These are phyloP conservation scores for Venustoraphidia nigricollis DNA, from an alignment of 2,888 invertebrate species.

Conservation along the genomic window DNA sequence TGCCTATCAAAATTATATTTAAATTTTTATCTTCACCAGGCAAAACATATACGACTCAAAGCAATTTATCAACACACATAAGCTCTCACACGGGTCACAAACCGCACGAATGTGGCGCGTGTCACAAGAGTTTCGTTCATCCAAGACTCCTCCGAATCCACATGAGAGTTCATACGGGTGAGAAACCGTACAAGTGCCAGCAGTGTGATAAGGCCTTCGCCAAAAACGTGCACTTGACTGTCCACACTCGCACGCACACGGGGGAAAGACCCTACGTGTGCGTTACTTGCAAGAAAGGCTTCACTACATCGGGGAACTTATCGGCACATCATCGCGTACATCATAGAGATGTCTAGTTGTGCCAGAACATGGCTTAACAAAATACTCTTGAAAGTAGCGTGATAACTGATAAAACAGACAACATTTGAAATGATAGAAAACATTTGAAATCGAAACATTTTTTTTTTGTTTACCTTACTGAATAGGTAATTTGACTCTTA, in stretches of 20 bases:
- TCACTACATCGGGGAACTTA: conserved; percentile 19
- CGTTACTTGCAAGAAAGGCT: conserved; percentile 16
- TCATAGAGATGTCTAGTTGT: conserved; percentile 7
- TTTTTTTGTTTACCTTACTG: too few species aligned
- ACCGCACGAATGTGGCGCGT: conserved; percentile 17
- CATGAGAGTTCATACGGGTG: conserved; percentile 19
- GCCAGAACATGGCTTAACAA: too few species aligned
- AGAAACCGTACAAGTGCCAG: conserved; percentile 17
- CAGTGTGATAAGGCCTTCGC: conserved; percentile 17
- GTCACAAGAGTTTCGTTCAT: conserved; percentile 18
- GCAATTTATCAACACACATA: conserved; percentile 18
- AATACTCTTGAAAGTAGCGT: too few species aligned
- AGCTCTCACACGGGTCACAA: conserved; percentile 14
- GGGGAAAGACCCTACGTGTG: conserved; percentile 19
- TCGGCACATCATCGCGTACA: conserved; percentile 16
- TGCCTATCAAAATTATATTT: too few species aligned
- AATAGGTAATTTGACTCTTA: too few species aligned
- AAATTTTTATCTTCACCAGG: neutral
- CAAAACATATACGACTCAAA: conserved; percentile 18
- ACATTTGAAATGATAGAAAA: too few species aligned
- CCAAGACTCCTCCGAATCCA: conserved; percentile 17
- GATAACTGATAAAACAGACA: too few species aligned
- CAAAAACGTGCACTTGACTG: conserved; percentile 18
- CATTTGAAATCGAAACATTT: too few species aligned
- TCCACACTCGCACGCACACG: conserved; percentile 17